Percentiles rank a stretch among this genome's conserved stretches.
phyloP scores from a whole-genome alignment of 2,797 vertebrate genomes.

The Gouania willdenowi region DNA sequence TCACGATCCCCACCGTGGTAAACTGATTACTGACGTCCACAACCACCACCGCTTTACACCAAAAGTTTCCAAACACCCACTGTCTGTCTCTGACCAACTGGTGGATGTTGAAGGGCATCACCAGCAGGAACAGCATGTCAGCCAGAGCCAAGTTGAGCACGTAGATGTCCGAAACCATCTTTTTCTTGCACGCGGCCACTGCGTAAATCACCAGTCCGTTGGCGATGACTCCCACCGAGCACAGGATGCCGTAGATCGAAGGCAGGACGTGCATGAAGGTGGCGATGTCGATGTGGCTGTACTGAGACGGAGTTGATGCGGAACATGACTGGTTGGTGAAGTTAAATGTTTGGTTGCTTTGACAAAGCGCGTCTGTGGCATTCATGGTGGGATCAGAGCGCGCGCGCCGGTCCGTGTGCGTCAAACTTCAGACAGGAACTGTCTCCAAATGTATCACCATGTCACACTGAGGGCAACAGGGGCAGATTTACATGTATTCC shows the following conservation, averaged over 20 bases:
- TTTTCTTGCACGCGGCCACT: slow-evolving; percentile 79
- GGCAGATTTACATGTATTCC: too few relatives aligned
- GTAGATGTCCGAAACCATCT: slow-evolving; percentile 82
- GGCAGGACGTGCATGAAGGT: slow-evolving; percentile 81
- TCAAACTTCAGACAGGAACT: too few relatives aligned
- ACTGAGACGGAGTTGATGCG: slow-evolving; percentile 16
- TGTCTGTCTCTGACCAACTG: slow-evolving; percentile 79
- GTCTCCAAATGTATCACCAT: too few relatives aligned
- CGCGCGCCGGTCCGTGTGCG: slow-evolving; percentile 2
- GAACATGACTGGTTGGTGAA: slow-evolving; percentile 42
- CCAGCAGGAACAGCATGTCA: slow-evolving; percentile 79
- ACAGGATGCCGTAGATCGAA: slow-evolving; percentile 77
- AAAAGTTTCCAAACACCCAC: slow-evolving; percentile 83
- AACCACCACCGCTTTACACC: slow-evolving; percentile 82
- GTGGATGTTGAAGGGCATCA: slow-evolving; percentile 84
- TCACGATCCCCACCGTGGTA: slow-evolving; percentile 81
- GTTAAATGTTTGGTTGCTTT: slow-evolving; percentile 44
- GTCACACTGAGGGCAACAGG: too few relatives aligned
- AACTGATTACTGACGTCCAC: slow-evolving; percentile 84
- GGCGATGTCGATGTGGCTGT: slow-evolving; percentile 62
- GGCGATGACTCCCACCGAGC: slow-evolving; percentile 74
- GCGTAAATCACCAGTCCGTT: slow-evolving; percentile 80
- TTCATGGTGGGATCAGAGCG: slow-evolving; percentile 62
- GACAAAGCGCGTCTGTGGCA: slow-evolving; percentile 48
- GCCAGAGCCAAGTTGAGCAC: slow-evolving; percentile 80